Base-by-base conservation (phyloP, 2,888 invertebrate species). In the Oscheius sp. region DNA sequence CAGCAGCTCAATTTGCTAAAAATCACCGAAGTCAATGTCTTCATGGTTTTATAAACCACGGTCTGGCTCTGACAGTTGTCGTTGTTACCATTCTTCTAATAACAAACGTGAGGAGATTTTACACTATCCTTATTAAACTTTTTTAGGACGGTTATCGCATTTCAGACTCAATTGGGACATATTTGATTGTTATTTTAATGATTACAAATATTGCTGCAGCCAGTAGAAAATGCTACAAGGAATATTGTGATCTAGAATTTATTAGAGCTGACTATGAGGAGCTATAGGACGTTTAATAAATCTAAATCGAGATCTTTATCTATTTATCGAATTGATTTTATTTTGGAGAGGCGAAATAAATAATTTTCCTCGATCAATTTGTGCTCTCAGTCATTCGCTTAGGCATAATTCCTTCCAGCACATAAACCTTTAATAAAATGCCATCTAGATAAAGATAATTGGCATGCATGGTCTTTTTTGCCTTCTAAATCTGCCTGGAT, bases 231-330 rank as follows among this genome's bases (percentile, higher is more conserved):
- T 58, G 71, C 20, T 76, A 71, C 58, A 65, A 69, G 20, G 76
- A 76, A 25, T 76, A 76, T 61, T 73, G 72, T 46, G 68, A 67
- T 61, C 68, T 76, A 1, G 76, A 76, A 45, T 64, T 71, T 29
- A 70, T 71, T n/a, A 64, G 74, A 42, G 71, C 69, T 33, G 74
- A 74, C 17, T 76, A 76, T 46, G 76, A 76, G 37, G 69, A 71
- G 48, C 31, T 76, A 45, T 75, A 46, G 64, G 29, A 29, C n/a
- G n/a, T n/a, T 37, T 8, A 37, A 37, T 37, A 37, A 37, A 37
- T 37, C 15, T 37, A 10, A 37, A n/a, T n/a, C n/a, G n/a, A n/a
- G n/a, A n/a, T n/a, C n/a, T n/a, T n/a, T n/a, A n/a, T n/a, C n/a
- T n/a, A n/a, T n/a, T n/a, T n/a, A n/a, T n/a, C n/a, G n/a, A n/a